Evolutionary conservation across 2,797 vertebrate species (phyloP).

Genomic region (Enteromius thamalakanensis): DNA sequence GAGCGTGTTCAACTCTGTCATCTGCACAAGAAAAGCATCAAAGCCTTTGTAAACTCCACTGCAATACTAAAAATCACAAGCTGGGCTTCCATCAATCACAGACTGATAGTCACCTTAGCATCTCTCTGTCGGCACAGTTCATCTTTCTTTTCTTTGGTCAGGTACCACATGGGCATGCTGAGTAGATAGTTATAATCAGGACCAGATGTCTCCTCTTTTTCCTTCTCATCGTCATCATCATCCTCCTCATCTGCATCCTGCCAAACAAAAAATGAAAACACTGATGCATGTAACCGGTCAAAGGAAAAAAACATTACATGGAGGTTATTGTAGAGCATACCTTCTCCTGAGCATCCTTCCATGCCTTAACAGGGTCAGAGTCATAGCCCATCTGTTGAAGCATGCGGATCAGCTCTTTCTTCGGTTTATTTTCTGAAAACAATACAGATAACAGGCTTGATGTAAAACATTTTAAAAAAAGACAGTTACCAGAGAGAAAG

Average conservation of each 20-base stretch:
- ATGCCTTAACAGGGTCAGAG: conserved; percentile 93
- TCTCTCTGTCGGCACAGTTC: conserved; percentile 92
- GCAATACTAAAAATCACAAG: neutral
- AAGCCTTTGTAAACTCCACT: neutral
- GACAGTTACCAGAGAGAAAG: too few species aligned
- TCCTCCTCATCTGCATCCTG: conserved; percentile 56
- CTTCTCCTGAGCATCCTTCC: conserved; percentile 94
- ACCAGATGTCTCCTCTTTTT: conserved; percentile 76
- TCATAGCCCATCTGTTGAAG: conserved; percentile 92
- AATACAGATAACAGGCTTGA: neutral
- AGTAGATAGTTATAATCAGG: conserved; percentile 97
- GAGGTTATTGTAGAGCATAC: conserved; percentile 64
- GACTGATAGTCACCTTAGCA: conserved; percentile 78
- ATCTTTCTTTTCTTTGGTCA: conserved; percentile 98
- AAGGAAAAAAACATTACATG: neutral
- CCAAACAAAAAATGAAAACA: neutral
- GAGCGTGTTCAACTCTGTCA: conserved; percentile 83
- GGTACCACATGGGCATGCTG: conserved; percentile 96
- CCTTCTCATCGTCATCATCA: conserved; percentile 66
- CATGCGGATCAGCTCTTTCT: conserved; percentile 93
- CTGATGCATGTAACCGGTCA: neutral
- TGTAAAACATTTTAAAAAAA: neutral
- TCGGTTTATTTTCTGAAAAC: conserved; percentile 93
- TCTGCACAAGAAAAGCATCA: conserved; percentile 56
- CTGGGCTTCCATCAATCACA: neutral